phyloP scores from a whole-genome alignment of 2,888 invertebrate genomes.

The Creontiades dilutus region DNA sequence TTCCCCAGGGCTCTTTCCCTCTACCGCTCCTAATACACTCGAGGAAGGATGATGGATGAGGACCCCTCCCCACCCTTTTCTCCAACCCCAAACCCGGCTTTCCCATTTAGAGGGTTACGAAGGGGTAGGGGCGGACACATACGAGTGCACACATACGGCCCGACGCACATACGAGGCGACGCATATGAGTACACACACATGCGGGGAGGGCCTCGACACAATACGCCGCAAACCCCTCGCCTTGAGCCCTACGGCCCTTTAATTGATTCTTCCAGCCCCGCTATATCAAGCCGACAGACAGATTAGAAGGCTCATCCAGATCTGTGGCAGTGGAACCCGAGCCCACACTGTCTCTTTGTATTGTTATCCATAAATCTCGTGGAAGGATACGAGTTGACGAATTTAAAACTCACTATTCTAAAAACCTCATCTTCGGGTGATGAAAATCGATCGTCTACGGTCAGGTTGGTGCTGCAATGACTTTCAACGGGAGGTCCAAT shows the following conservation, averaged over 20 bases:
- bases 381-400: too few species aligned
- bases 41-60: conserved; percentile 65
- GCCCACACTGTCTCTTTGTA: neutral
- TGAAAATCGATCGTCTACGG: too few species aligned
- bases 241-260: conserved; percentile 27
- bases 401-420: too few species aligned
- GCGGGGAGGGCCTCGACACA: neutral
- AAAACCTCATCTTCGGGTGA: too few species aligned
- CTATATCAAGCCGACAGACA: conserved; percentile 53
- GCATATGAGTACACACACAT: neutral
- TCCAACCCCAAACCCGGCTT: conserved; percentile 2
- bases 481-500: too few species aligned
- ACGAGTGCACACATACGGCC: neutral
- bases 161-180: neutral
- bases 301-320: conserved; percentile 56
- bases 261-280: conserved; percentile 68
- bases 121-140: conserved; percentile 2
- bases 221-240: conserved; percentile 41
- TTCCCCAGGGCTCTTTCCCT: conserved; percentile 35
- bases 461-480: too few species aligned
- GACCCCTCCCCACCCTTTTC: neutral
- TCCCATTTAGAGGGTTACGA: neutral
- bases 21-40: conserved; percentile 56
- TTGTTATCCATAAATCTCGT: too few species aligned
- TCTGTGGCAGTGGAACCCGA: neutral